Evolutionary conservation across 2,888 invertebrate genomes (phyloP).

Genomic region (Exocentrus adspersus): DNA sequence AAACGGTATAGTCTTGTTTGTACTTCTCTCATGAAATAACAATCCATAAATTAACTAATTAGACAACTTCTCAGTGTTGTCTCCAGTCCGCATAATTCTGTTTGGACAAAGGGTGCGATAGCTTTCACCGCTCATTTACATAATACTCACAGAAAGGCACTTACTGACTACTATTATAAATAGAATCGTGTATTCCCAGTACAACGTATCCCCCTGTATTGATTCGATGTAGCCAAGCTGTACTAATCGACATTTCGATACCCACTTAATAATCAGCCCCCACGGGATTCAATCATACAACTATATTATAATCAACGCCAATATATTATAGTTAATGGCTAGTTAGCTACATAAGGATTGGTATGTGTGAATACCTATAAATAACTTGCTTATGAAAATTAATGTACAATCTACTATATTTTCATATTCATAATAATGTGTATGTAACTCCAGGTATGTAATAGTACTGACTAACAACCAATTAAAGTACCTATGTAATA

Average conservation of each 20-base stretch:
- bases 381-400: too few relatives aligned
- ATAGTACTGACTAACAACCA: too few relatives aligned
- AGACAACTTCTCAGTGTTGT: slow-evolving; percentile 57
- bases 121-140: slow-evolving; percentile 60
- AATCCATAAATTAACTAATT: slow-evolving; percentile 64
- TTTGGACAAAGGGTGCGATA: slow-evolving; percentile 60
- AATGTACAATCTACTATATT: too few relatives aligned
- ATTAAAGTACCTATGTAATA: too few relatives aligned
- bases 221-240: slow-evolving; percentile 44
- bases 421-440: too few relatives aligned
- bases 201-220: slow-evolving; percentile 45
- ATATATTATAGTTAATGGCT: slow-evolving; percentile 15
- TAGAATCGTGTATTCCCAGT: slow-evolving; percentile 52
- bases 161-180: slow-evolving; percentile 57
- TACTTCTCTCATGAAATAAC: slow-evolving; percentile 59
- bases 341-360: too few relatives aligned
- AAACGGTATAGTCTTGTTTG: slow-evolving; percentile 57
- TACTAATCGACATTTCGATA: slow-evolving; percentile 46
- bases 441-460: too few relatives aligned
- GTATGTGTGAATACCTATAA: too few relatives aligned
- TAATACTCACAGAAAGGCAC: slow-evolving; percentile 58
- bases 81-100: slow-evolving; percentile 58
- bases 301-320: slow-evolving; percentile 23
- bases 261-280: slow-evolving; percentile 39
- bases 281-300: slow-evolving; percentile 29